Conservation (phyloP, 2,797 vertebrate species). For the Spinus pinus region DNA sequence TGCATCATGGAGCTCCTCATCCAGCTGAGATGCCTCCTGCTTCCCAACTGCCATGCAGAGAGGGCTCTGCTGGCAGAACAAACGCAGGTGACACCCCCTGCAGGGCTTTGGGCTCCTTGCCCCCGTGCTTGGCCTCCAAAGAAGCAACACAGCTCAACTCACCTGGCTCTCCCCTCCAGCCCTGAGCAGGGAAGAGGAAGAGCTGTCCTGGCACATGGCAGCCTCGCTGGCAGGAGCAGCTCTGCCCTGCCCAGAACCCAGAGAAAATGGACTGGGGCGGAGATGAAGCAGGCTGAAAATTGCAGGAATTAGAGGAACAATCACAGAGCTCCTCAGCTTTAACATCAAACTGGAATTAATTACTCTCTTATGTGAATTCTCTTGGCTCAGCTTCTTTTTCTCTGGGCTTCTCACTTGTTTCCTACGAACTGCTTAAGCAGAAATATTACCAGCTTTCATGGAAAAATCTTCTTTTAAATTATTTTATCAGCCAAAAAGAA, state of each 20-base stretch:
- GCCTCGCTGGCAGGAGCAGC: accelerated
- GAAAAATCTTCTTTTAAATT: not conserved
- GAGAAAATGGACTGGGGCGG: not conserved
- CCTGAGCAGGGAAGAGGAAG: not conserved
- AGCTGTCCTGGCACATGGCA: not conserved
- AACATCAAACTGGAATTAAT: not conserved
- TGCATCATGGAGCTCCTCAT: not conserved
- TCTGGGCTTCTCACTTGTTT: not conserved
- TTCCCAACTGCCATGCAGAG: accelerated
- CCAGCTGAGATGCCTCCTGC: not conserved
- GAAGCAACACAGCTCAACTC: not conserved
- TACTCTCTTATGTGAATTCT: not conserved
- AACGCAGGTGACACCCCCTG: accelerated
- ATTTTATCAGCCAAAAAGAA: not conserved
- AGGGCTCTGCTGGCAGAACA: not conserved
- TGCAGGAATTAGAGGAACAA: not conserved
- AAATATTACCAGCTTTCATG: not conserved
- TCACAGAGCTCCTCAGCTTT: not conserved
- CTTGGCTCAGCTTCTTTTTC: not conserved
- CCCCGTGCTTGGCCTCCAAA: not conserved
- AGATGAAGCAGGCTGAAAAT: not conserved
- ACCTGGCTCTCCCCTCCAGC: not conserved
- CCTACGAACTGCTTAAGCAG: not conserved
- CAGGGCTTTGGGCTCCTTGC: not conserved
- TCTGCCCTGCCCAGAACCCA: not conserved